Evolutionary conservation across 2,888 invertebrate genomes (phyloP).

Genomic region (Adineta ricciae): DNA sequence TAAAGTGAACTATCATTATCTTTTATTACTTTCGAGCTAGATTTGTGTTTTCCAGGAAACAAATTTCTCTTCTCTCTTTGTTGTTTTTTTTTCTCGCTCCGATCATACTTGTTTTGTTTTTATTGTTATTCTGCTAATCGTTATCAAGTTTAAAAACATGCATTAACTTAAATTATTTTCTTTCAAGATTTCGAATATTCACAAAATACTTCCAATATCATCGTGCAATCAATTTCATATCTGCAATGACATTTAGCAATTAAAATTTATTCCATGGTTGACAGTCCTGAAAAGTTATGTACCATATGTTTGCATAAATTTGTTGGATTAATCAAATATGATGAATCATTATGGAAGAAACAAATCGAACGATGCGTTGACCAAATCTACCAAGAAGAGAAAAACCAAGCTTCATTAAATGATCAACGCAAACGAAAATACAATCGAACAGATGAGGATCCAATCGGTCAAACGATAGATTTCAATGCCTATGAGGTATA

Average conservation of each 20-base stretch:
- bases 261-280: background rate
- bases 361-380: background rate
- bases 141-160: background rate
- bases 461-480: background rate
- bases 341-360: background rate
- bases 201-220: too few relatives aligned
- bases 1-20: background rate
- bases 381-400: background rate
- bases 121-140: background rate
- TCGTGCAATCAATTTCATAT: background rate
- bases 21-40: background rate
- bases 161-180: background rate
- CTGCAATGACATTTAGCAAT: background rate
- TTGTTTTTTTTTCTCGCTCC: background rate
- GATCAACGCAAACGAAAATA: background rate
- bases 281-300: constrained; percentile 1
- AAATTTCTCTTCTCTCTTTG: background rate
- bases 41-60: background rate
- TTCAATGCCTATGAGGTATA: background rate
- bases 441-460: background rate
- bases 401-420: background rate
- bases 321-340: background rate
- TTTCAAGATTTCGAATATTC: background rate
- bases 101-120: background rate
- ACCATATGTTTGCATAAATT: background rate